Conservation (phyloP, 2,113 vertebrate species). For the Burhinus oedicnemus region DNA sequence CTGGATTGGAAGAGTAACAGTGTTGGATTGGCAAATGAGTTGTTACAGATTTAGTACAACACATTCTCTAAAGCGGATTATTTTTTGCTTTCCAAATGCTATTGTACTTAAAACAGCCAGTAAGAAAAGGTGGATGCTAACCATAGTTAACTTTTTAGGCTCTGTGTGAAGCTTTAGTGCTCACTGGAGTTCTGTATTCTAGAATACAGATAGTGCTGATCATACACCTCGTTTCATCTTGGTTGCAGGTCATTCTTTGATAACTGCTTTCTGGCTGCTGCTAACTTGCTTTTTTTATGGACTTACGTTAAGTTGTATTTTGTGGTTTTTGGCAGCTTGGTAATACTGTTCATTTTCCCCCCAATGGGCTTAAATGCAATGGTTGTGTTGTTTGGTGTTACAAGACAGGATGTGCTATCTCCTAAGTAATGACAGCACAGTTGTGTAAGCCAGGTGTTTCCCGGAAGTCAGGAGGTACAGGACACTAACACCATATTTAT, state of each 20-base stretch:
- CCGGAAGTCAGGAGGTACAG: constrained; percentile 52
- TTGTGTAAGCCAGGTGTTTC: constrained; percentile 76
- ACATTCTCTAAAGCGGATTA: too few relatives aligned
- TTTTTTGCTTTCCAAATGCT: neutral
- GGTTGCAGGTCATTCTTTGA: neutral
- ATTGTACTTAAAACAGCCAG: neutral
- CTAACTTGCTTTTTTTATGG: neutral
- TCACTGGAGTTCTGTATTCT: neutral
- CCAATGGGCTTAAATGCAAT: neutral
- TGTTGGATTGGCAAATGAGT: neutral
- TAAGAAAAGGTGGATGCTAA: neutral
- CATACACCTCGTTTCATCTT: neutral
- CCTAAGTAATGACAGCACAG: neutral
- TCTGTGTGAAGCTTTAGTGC: neutral
- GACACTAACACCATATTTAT: neutral
- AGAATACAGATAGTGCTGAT: neutral
- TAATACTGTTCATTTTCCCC: neutral
- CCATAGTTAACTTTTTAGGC: neutral
- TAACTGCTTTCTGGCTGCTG: neutral
- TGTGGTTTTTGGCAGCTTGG: neutral
- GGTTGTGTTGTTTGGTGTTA: constrained; percentile 44
- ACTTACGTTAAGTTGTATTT: neutral
- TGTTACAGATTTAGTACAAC: neutral
- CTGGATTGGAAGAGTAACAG: neutral
- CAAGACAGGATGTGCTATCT: constrained; percentile 59